Evolutionary conservation across 2,797 vertebrate species (phyloP).

Genomic region (Peromyscus eremicus): DNA sequence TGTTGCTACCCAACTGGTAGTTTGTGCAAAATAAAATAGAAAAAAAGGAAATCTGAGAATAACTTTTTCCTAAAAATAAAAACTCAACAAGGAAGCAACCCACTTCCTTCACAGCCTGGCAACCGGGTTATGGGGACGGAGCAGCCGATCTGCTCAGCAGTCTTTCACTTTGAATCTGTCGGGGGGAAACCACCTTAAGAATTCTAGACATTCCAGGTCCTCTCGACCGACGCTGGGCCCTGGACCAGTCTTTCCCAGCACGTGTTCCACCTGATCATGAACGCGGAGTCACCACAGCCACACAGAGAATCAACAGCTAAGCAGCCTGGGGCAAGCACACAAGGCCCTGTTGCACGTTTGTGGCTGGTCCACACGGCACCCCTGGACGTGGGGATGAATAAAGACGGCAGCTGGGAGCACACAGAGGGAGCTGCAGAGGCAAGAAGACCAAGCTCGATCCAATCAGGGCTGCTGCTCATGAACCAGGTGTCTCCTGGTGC

Average conservation of each 20-base stretch:
- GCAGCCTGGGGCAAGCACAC: no score
- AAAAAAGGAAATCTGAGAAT: constrained; percentile 80
- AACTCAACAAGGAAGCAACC: constrained; percentile 67
- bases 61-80: constrained; percentile 77
- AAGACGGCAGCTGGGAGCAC: accelerated
- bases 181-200: background rate
- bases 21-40: constrained; percentile 78
- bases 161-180: background rate
- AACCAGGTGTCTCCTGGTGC: background rate
- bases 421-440: accelerated
- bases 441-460: background rate
- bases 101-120: constrained; percentile 62
- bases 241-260: background rate
- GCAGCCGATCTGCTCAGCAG: background rate
- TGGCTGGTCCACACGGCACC: accelerated
- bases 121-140: background rate
- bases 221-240: background rate
- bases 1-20: constrained; percentile 81
- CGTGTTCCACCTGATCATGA: no score
- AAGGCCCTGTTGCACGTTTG: accelerated
- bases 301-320: background rate
- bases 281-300: background rate
- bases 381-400: accelerated
- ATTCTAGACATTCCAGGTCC: background rate
- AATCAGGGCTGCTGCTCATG: background rate